A percentile compares a stretch with the other conserved stretches of the same genome.
Evolutionary conservation across 1,140 invertebrate species (phyloP).

Genomic region (Lepidotrigona ventralis): DNA sequence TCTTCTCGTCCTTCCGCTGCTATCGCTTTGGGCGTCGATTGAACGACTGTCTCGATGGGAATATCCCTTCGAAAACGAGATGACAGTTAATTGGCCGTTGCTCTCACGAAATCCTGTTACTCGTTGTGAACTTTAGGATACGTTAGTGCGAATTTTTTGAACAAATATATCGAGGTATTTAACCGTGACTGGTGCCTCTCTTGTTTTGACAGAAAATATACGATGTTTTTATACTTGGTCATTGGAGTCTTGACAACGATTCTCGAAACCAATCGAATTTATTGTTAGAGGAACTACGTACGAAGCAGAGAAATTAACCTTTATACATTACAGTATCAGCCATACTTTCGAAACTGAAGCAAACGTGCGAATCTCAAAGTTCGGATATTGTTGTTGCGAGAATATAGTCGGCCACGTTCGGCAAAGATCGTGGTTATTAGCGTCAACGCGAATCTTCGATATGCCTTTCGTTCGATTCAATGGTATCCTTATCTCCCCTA

Average conservation of each 20-base stretch:
- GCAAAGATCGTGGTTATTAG: conserved; percentile 27
- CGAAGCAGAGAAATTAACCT: neutral
- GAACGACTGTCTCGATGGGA: neutral
- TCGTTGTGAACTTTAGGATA: neutral
- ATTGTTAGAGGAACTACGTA: too few relatives aligned
- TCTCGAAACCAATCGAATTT: too few relatives aligned
- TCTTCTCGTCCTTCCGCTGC: neutral
- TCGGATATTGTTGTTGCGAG: neutral
- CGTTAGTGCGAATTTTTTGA: neutral
- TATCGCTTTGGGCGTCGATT: neutral
- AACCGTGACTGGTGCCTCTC: too few relatives aligned
- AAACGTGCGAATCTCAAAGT: neutral
- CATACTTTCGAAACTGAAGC: neutral
- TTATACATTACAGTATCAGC: neutral
- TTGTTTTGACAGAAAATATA: too few relatives aligned
- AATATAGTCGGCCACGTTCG: neutral
- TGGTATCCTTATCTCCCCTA: conserved; percentile 22
- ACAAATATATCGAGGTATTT: too few relatives aligned
- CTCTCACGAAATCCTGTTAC: neutral
- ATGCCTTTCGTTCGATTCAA: neutral
- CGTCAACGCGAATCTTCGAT: neutral
- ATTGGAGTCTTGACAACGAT: too few relatives aligned
- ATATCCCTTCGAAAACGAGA: neutral
- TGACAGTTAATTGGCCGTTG: conserved; percentile 2
- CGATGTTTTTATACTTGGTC: too few relatives aligned